Evolutionary conservation across 2,797 vertebrate species (phyloP).

Genomic region (Eulemur rubriventer): DNA sequence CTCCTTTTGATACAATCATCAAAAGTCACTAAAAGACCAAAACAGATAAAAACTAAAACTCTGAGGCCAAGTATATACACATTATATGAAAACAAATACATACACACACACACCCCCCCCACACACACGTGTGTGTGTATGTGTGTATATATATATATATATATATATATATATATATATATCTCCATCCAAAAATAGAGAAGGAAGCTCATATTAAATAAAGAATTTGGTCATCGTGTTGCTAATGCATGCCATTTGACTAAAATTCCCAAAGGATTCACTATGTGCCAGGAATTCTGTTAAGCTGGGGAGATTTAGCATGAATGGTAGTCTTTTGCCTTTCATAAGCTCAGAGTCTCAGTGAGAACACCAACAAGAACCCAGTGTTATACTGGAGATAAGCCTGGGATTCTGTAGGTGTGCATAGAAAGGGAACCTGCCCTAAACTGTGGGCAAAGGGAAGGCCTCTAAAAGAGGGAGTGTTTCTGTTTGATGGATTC

Average conservation of each 20-base stretch:
- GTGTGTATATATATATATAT: neutral
- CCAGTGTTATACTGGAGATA: no score
- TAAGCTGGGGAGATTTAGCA: neutral
- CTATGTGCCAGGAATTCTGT: neutral
- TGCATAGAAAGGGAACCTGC: neutral
- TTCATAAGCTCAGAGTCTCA: neutral
- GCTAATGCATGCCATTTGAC: neutral
- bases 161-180: no score
- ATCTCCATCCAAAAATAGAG: neutral
- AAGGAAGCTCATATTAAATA: neutral
- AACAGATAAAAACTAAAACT: neutral
- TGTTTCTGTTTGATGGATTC: neutral
- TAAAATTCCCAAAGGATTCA: neutral
- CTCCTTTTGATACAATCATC: neutral
- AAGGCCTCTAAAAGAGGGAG: neutral
- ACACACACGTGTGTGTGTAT: no score
- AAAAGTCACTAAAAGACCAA: neutral
- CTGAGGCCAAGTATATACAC: neutral
- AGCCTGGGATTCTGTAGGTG: neutral
- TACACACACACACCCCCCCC: no score
- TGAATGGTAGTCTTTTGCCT: neutral
- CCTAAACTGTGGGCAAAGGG: neutral
- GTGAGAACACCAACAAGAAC: neutral
- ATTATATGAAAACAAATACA: neutral
- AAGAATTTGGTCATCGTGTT: neutral